A percentile compares a stretch with the other conserved stretches of the same genome.
Conservation (phyloP, 2,888 invertebrate species). For the Heterodera filipjevi region DNA sequence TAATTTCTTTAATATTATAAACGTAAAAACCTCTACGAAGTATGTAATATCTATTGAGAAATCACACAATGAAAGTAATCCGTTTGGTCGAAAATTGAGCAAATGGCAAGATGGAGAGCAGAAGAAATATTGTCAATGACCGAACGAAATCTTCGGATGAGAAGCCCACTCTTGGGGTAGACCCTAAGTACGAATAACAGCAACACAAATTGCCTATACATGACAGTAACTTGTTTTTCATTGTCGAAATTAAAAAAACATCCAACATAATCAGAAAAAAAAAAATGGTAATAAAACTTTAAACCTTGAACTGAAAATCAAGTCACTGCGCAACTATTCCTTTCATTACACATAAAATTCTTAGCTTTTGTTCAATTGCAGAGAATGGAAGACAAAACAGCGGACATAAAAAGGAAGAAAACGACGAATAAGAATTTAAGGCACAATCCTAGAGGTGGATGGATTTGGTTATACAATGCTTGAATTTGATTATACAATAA, state of each 20-base stretch:
- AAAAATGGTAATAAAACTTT: not conserved
- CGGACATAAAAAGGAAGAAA: not conserved
- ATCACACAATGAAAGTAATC: not conserved
- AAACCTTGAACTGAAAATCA: not conserved
- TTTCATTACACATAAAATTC: not conserved
- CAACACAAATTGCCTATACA: too few species aligned
- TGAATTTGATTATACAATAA: not conserved
- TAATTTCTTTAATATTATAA: not conserved
- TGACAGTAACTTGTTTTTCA: too few species aligned
- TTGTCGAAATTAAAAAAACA: too few species aligned
- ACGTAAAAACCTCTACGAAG: not conserved
- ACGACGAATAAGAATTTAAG: not conserved
- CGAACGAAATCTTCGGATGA: not conserved
- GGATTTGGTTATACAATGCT: not conserved
- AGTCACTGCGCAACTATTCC: not conserved
- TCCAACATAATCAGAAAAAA: too few species aligned
- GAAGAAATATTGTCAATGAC: not conserved
- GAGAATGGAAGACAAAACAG: not conserved
- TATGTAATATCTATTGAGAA: not conserved
- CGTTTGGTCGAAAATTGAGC: constrained; percentile 1
- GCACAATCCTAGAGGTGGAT: not conserved
- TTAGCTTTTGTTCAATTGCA: not conserved
- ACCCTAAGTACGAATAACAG: not conserved
- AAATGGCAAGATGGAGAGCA: not conserved
- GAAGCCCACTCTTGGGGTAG: not conserved